Evolutionary conservation across 2,888 invertebrate genomes (phyloP).

Genomic region (Metallyticus violacea): DNA sequence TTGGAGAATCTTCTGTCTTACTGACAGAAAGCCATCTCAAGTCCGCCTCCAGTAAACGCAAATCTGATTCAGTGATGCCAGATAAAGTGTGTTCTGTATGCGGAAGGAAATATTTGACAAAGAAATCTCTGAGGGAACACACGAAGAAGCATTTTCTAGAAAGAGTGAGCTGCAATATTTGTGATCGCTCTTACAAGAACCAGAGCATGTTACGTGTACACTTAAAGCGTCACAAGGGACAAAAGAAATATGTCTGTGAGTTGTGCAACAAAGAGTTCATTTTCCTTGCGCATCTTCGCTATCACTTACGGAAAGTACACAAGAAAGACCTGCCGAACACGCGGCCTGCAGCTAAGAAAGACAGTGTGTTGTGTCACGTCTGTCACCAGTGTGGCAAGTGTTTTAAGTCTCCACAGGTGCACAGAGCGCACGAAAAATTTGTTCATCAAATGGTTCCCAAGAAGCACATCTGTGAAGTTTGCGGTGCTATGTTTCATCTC

Average conservation of each 20-base stretch:
- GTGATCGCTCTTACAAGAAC: conserved; percentile 2
- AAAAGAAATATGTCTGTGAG: background rate
- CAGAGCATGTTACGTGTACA: conserved; percentile 7
- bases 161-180: background rate
- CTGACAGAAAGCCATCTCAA: background rate
- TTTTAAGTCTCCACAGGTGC: conserved; percentile 1
- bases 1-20: background rate
- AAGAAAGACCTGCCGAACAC: background rate
- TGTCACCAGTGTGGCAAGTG: conserved; percentile 10
- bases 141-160: conserved; percentile 13
- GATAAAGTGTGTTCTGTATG: background rate
- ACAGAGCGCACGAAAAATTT: conserved; percentile 5
- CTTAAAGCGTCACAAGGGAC: background rate
- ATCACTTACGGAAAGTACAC: background rate
- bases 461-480: conserved; percentile 8
- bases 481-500: conserved; percentile 4
- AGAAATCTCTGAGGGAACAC: conserved; percentile 6
- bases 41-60: background rate
- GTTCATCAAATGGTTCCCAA: conserved; percentile 9
- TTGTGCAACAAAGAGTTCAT: conserved; percentile 2
- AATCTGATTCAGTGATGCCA: background rate
- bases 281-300: background rate
- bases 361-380: background rate
- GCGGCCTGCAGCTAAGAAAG: background rate
- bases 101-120: background rate